These are phyloP conservation scores for Periplaneta americana DNA, from an alignment of 1,140 invertebrate genomes.

Conservation along the genomic window DNA sequence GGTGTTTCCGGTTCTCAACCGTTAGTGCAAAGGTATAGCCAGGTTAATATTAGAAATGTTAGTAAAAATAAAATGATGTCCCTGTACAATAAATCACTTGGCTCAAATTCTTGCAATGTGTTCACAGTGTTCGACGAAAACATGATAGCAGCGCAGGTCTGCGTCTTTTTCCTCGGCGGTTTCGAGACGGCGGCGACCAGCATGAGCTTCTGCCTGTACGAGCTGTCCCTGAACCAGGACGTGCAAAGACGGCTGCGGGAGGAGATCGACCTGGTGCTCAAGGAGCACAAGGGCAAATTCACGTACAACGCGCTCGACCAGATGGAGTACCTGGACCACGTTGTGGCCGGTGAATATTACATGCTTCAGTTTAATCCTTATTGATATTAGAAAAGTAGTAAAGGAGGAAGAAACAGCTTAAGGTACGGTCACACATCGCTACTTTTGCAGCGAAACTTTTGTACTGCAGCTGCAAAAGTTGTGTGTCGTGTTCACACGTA, in stretches of 20 bases:
- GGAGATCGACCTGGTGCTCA: slow-evolving; percentile 34
- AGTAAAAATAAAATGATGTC: too few species aligned
- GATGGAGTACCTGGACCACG: slow-evolving; percentile 1
- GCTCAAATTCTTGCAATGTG: too few species aligned
- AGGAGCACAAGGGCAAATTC: background rate
- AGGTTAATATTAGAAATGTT: too few species aligned
- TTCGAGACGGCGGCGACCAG: slow-evolving; percentile 43
- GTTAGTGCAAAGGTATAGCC: too few species aligned
- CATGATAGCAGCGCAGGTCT: slow-evolving; percentile 21
- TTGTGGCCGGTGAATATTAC: background rate
- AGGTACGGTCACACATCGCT: too few species aligned
- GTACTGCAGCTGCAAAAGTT: too few species aligned
- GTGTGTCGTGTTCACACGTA: too few species aligned
- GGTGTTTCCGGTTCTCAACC: too few species aligned
- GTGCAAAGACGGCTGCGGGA: slow-evolving; percentile 37
- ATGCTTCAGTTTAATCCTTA: background rate
- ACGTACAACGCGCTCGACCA: background rate
- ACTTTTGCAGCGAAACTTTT: too few species aligned
- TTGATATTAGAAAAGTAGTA: too few species aligned
- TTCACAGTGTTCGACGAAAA: slow-evolving; percentile 6
- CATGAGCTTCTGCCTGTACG: slow-evolving; percentile 33
- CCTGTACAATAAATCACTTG: too few species aligned
- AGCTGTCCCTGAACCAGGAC: slow-evolving; percentile 39
- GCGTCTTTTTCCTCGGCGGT: slow-evolving; percentile 35
- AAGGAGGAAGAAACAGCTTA: too few species aligned